phyloP scores from a whole-genome alignment of 2,113 vertebrate species.

The Platysternon megacephalum region DNA sequence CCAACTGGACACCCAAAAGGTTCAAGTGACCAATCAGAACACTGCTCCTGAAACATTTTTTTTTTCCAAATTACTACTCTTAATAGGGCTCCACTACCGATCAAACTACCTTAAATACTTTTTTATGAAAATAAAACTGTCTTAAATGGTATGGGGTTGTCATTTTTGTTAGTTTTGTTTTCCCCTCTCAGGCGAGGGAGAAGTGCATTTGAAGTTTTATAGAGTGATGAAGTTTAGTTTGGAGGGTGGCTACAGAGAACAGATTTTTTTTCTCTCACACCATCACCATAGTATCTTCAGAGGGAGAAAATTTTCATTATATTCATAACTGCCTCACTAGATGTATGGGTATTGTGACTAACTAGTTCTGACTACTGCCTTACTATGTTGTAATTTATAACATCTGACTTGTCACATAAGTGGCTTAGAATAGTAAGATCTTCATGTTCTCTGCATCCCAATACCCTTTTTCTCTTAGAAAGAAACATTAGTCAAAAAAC shows the following conservation, averaged over 20 bases:
- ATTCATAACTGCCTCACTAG: not conserved
- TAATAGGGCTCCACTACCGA: not conserved
- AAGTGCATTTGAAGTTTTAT: not conserved
- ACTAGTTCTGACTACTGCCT: not conserved
- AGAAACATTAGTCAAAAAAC: not conserved
- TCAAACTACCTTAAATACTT: not conserved
- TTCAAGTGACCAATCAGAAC: not conserved
- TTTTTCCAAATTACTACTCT: not conserved
- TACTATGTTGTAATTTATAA: not conserved
- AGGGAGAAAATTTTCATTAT: not conserved
- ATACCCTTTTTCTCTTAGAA: not conserved
- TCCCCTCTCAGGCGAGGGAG: not conserved
- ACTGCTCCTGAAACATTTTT: not conserved
- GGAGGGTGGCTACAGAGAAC: not conserved
- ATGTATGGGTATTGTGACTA: not conserved
- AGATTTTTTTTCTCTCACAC: accelerated
- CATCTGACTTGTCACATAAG: not conserved
- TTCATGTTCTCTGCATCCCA: not conserved
- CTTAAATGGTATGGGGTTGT: not conserved
- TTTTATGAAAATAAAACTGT: not conserved
- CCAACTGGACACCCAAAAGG: not conserved
- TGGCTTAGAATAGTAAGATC: not conserved
- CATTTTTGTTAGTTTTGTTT: not conserved
- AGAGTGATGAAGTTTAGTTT: not conserved
- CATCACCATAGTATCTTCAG: not conserved